These are phyloP conservation scores for Folsomia manolachei DNA, from an alignment of 2,888 invertebrate species.

Conservation along the genomic window DNA sequence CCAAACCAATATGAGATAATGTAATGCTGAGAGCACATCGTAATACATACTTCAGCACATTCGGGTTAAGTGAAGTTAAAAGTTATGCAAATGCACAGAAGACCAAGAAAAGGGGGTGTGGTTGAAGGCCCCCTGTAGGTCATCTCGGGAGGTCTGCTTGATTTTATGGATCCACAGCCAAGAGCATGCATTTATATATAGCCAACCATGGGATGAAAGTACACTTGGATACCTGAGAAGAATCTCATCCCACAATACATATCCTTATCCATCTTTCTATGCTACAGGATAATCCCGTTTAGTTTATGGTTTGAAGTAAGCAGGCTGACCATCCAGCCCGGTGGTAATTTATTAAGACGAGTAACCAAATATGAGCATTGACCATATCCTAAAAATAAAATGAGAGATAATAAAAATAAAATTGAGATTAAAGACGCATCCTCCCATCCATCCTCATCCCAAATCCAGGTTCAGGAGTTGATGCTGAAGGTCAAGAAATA, in stretches of 20 bases:
- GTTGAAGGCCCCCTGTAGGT: conserved; percentile 49
- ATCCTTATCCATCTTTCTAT: too few species aligned
- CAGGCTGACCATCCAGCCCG: not conserved
- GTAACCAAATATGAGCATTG: conserved; percentile 10
- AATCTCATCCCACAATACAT: too few species aligned
- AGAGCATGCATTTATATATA: not conserved
- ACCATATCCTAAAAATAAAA: conserved; percentile 5
- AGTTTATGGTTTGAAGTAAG: not conserved
- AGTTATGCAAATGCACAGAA: not conserved
- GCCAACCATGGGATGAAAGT: too few species aligned
- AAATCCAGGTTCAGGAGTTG: too few species aligned
- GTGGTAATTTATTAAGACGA: conserved; percentile 6
- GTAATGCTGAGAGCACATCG: not conserved
- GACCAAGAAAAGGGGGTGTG: conserved; percentile 46
- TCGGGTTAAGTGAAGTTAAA: too few species aligned
- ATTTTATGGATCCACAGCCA: conserved; percentile 22
- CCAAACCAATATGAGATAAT: too few species aligned
- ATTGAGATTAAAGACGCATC: not conserved
- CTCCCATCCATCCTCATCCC: too few species aligned
- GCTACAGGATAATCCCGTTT: not conserved
- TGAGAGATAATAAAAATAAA: conserved; percentile 4
- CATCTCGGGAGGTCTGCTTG: conserved; percentile 50
- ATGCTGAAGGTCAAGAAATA: not conserved
- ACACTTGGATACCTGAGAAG: too few species aligned
- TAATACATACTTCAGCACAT: not conserved